phyloP scores from a whole-genome alignment of 2,113 vertebrate genomes.

The Pterocles burchelli region DNA sequence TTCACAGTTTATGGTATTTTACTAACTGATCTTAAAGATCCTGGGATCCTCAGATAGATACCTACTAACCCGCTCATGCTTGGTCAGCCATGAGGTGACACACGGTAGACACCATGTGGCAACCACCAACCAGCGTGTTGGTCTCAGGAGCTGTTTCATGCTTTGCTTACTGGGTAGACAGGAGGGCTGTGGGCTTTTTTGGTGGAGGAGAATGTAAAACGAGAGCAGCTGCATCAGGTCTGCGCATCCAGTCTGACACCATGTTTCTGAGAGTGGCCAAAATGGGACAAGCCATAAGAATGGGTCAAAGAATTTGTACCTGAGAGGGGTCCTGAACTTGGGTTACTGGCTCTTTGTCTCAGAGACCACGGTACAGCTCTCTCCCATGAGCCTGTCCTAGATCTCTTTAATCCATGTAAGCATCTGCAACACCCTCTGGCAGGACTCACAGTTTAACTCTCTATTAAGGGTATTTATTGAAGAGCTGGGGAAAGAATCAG shows the following conservation, averaged over 20 bases:
- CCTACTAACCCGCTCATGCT: accelerated
- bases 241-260: neutral
- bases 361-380: neutral
- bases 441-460: neutral
- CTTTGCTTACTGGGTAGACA: neutral
- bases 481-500: neutral
- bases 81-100: neutral
- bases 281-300: neutral
- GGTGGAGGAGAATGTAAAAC: neutral
- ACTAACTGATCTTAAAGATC: neutral
- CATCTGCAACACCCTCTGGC: neutral
- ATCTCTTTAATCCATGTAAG: neutral
- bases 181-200: neutral
- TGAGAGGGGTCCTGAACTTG: neutral
- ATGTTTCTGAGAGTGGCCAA: neutral
- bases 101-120: accelerated
- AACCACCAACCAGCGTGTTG: accelerated
- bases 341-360: neutral
- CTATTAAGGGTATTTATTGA: neutral
- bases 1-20: neutral
- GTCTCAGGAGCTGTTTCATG: accelerated
- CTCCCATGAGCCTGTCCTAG: neutral
- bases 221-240: neutral
- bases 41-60: neutral
- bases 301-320: neutral